A percentile compares a stretch with the other conserved stretches of the same genome.
These are phyloP conservation scores for Manis crassicaudata DNA, from an alignment of 2,797 vertebrate genomes.

Conservation along the genomic window DNA sequence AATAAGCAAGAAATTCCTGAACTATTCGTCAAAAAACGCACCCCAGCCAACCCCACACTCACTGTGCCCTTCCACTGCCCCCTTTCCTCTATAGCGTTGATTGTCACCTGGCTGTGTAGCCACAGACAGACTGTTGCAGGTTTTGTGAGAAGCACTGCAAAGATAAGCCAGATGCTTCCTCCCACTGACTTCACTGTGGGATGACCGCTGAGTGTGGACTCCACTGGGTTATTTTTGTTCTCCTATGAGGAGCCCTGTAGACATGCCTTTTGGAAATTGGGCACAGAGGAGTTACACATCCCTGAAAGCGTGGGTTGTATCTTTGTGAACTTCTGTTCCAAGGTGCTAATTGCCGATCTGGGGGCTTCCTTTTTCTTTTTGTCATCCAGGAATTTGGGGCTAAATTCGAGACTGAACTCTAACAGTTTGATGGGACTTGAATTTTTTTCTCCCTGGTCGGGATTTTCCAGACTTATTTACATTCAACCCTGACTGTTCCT, in stretches of 20 bases:
- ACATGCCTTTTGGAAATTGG: background rate
- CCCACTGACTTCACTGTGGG: background rate
- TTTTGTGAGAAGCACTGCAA: background rate
- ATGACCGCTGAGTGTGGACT: background rate
- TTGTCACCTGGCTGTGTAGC: background rate
- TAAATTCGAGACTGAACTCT: background rate
- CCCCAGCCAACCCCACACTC: too few relatives aligned
- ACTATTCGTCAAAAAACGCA: background rate
- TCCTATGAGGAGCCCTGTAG: fast-evolving
- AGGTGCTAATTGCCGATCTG: background rate
- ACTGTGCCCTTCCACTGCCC: fast-evolving
- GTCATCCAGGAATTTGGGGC: background rate
- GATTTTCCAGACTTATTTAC: constrained; percentile 4
- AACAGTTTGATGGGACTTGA: background rate
- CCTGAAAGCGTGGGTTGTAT: background rate
- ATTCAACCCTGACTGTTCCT: background rate
- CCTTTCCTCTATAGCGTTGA: background rate
- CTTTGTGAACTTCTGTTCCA: background rate
- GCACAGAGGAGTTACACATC: background rate
- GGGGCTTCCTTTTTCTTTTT: background rate
- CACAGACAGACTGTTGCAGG: background rate
- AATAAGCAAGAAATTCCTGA: background rate
- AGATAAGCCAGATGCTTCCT: background rate
- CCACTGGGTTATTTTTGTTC: background rate
- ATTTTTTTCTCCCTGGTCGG: background rate